Evolutionary conservation across 2,113 vertebrate genomes (phyloP), one percentile per base, ranked within the genome.

Genomic region (Scortum barcoo): DNA sequence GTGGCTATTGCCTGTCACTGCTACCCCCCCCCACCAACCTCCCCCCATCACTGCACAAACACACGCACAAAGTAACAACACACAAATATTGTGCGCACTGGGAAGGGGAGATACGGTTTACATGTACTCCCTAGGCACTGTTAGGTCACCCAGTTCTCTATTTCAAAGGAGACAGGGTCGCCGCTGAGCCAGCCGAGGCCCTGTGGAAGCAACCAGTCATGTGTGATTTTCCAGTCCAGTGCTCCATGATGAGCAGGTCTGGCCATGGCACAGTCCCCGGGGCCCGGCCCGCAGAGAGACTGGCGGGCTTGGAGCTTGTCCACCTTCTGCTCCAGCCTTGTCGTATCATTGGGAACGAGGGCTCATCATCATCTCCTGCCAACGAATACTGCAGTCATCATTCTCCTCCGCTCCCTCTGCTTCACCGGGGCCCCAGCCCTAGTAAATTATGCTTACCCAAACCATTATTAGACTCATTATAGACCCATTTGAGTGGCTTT

Each of bases 391-490:
- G 85, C 86, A 85, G 86, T 85, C 92, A 88, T 92, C 90, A 75
- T 84, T 88, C 86, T 83, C 80, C 76, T 78, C 84, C 17, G 36
- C 78, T 79, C 69, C 56, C 84, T 76, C 57, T 8, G 80, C 62
- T 66, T 83, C 89, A n/a, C 72, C 40, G 88, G 83, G 90, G 92
- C 90, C 90, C 76, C 78, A 60, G 85, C 76, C 78, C 84, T 76
- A 83, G 78, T 91, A 90, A 93, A 91, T 95, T 91, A 93, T 93
- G 94, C 92, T 93, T 91, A 92, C 94, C 87, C 91, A 91, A 85
- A 79, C 92, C 91, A 93, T 94, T 93, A 94, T 94, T 95, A 94
- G 87, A 82, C 90, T 94, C 91, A 94, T 94, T 95, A 95, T 91
- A 90, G 85, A 88, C 85, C 89, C 88, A 92, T 93, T 93, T 94